A percentile compares a stretch with the other conserved stretches of the same genome.
These are phyloP conservation scores for Hyles euphorbiae DNA, from an alignment of 1,140 invertebrate species.

Conservation along the genomic window DNA sequence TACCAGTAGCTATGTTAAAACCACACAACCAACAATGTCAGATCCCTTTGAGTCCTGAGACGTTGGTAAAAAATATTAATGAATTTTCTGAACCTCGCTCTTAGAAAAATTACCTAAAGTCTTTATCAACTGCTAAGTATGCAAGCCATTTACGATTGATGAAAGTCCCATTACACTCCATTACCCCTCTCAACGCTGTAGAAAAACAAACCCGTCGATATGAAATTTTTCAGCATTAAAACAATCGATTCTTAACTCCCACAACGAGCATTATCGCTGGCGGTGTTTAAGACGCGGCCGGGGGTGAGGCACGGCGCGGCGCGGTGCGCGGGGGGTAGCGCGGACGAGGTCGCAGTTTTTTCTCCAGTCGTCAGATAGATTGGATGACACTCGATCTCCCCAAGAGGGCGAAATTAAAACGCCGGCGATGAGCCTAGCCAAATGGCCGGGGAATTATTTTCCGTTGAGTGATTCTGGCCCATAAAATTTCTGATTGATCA, in stretches of 20 bases:
- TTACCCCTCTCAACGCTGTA: no score
- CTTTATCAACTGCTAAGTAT: no score
- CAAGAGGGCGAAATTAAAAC: slow-evolving; percentile 71
- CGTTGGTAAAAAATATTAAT: no score
- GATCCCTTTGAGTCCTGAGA: no score
- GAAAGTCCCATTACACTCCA: no score
- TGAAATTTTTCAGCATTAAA: slow-evolving; percentile 1
- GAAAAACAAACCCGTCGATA: neutral
- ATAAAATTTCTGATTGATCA: slow-evolving; percentile 75
- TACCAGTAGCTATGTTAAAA: no score
- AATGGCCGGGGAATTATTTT: slow-evolving; percentile 69
- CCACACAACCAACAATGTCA: no score
- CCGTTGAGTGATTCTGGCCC: slow-evolving; percentile 70
- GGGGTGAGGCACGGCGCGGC: slow-evolving; percentile 11
- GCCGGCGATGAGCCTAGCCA: slow-evolving; percentile 64
- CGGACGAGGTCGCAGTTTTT: slow-evolving; percentile 29
- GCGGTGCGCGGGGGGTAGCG: slow-evolving; percentile 23
- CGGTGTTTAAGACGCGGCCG: slow-evolving; percentile 33
- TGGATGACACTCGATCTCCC: slow-evolving; percentile 72
- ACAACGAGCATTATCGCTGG: slow-evolving; percentile 43
- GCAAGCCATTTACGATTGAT: no score
- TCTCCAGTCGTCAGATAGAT: slow-evolving; percentile 64
- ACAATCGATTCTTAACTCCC: slow-evolving; percentile 43
- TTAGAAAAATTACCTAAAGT: no score
- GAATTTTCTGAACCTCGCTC: no score